Evolutionary conservation across 2,797 vertebrate species (phyloP), one percentile per base, ranked within the genome.

Genomic region (Champsocephalus esox): DNA sequence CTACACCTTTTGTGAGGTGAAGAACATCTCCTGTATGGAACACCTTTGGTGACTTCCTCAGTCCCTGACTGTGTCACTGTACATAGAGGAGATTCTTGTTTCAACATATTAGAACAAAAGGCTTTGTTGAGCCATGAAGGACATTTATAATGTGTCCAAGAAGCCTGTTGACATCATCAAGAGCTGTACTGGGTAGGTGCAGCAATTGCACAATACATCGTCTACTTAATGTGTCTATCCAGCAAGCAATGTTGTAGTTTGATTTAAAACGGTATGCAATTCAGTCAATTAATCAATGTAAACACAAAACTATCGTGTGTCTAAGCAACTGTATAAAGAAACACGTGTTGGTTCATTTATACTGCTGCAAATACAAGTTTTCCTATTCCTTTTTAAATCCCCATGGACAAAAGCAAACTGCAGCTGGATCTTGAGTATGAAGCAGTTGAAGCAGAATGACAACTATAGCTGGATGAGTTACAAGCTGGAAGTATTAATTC

Each of bases 381-480:
- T 21, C 16, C 32, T 44, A 41, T 52, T 16, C 5, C 13, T 9
- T 28, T 28, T 28, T 28, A 28, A 28, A 28, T 28, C 12, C 44
- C 9, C 28, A 21, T 5, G 24, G 9, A 41, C 10, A 48, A 59
- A 59, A 61, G 11, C 17, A 28, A 64, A 68, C 49, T 12, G 50
- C 21, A 38, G 11, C n/a, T 79, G 43, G 3, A 67, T 62, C 19
- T 66, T 73, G 66, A 71, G 21, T 24, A 17, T 1, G 17, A 32
- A 79, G 61, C 66, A 45, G 61, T 61, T 78, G 62, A 63, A 78
- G 55, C 73, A 71, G 72, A 70, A 84, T 69, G 68, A 70, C 63
- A 78, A 75, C 73, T 55, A 68, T 79, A 87, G 79, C 73, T 83
- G 80, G 46, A 66, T 43, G 60, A 9, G 54, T 59, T 69, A 13